These are phyloP conservation scores for Andinoacara biseriatus DNA, from an alignment of 2,113 vertebrate genomes.

Conservation along the genomic window DNA sequence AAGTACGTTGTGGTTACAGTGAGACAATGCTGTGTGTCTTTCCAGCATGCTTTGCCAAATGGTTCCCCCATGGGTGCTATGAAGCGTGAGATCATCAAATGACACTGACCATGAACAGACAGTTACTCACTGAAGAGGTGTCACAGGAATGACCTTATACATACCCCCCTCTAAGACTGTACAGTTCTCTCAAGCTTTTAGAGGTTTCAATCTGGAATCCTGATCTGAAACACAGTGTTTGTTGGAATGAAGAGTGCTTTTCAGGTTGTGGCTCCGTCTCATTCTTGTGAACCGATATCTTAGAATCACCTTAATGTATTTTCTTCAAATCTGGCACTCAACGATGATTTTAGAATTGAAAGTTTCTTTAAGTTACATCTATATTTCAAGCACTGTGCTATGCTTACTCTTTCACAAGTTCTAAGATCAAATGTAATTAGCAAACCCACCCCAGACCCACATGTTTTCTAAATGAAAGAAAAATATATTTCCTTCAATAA, in stretches of 20 bases:
- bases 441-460: neutral
- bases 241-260: neutral
- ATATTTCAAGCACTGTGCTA: neutral
- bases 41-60: conserved; percentile 56
- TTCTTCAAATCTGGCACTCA: neutral
- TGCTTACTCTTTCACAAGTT: too few relatives aligned
- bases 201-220: neutral
- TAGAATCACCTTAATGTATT: neutral
- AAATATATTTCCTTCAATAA: neutral
- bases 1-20: conserved; percentile 47
- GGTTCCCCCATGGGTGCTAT: conserved; percentile 57
- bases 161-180: neutral
- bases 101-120: conserved; percentile 60
- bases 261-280: neutral
- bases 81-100: conserved; percentile 62
- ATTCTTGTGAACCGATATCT: neutral
- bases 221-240: neutral
- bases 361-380: neutral
- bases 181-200: neutral
- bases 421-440: too few relatives aligned
- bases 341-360: neutral
- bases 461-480: neutral
- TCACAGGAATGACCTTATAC: neutral
- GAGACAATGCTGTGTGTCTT: conserved; percentile 53
- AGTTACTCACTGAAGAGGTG: conserved; percentile 27